Evolutionary conservation across 1,140 invertebrate species (phyloP).

Genomic region (Drosophila erecta): DNA sequence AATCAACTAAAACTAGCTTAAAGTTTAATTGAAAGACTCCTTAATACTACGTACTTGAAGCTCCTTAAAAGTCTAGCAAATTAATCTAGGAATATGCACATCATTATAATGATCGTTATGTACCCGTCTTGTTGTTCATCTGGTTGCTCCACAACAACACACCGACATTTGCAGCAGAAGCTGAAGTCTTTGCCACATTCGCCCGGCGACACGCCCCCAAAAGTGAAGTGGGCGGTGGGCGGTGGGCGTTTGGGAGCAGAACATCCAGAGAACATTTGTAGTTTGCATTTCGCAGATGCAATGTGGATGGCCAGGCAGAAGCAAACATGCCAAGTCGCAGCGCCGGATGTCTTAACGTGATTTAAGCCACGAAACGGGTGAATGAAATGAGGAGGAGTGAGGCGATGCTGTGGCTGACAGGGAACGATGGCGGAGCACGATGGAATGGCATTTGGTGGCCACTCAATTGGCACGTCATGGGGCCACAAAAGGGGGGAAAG

Average conservation of each 20-base stretch:
- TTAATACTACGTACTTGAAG: too few relatives aligned
- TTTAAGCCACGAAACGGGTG: conserved; percentile 61
- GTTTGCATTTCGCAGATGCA: conserved; percentile 38
- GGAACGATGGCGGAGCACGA: not conserved
- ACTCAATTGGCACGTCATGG: conserved; percentile 67
- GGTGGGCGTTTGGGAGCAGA: not conserved
- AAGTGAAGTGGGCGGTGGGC: not conserved
- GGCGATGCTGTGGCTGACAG: conserved; percentile 38
- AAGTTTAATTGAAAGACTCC: not conserved
- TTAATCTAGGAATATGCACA: too few relatives aligned
- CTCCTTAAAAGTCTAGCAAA: too few relatives aligned
- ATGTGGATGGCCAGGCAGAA: not conserved
- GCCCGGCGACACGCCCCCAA: conserved; percentile 23
- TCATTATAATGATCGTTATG: not conserved
- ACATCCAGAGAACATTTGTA: conserved; percentile 24
- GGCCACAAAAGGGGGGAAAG: conserved; percentile 7
- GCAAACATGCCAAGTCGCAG: conserved; percentile 64
- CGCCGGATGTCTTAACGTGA: conserved; percentile 71
- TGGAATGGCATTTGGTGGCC: conserved; percentile 53
- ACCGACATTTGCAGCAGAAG: conserved; percentile 1
- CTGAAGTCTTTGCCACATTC: conserved; percentile 35
- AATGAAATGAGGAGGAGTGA: not conserved
- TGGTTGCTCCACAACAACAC: not conserved
- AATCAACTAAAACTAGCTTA: not conserved
- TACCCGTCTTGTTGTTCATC: not conserved